Percentiles rank a stretch among this genome's conserved stretches.
These are phyloP conservation scores for Platysternon megacephalum DNA, from an alignment of 2,113 vertebrate species.

Conservation along the genomic window DNA sequence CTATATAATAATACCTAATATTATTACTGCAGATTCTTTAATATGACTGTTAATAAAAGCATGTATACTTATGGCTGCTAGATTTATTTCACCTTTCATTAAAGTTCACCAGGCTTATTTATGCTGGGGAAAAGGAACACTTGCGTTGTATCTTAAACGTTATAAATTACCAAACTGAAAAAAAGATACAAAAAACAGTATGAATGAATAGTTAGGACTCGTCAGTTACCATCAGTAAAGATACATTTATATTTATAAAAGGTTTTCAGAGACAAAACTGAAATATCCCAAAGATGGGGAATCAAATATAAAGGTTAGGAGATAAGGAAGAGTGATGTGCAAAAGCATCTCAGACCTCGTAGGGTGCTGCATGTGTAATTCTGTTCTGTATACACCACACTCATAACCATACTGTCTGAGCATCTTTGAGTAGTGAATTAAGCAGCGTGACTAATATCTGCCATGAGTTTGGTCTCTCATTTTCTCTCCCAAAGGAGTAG, in stretches of 20 bases:
- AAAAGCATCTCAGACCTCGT: not conserved
- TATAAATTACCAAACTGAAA: not conserved
- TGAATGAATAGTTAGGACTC: not conserved
- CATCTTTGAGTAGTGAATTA: not conserved
- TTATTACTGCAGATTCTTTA: not conserved
- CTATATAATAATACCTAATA: not conserved
- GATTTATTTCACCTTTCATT: not conserved
- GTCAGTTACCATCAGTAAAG: not conserved
- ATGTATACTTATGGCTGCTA: not conserved
- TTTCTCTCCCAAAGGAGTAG: not conserved
- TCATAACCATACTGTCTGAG: not conserved
- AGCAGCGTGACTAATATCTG: not conserved
- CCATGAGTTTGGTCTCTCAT: not conserved
- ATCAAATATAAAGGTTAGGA: not conserved
- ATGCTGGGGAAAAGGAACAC: not conserved
- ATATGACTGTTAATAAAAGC: not conserved
- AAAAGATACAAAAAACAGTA: not conserved
- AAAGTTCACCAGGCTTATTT: not conserved
- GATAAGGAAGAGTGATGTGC: not conserved
- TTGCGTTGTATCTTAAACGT: not conserved
- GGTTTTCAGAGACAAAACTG: not conserved
- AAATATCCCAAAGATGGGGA: not conserved
- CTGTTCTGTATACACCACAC: not conserved
- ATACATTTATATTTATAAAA: not conserved
- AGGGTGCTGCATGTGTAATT: not conserved